A percentile compares a stretch with the other conserved stretches of the same genome.
Evolutionary conservation across 2,113 vertebrate genomes (phyloP).

Genomic region (Rhombomys opimus): DNA sequence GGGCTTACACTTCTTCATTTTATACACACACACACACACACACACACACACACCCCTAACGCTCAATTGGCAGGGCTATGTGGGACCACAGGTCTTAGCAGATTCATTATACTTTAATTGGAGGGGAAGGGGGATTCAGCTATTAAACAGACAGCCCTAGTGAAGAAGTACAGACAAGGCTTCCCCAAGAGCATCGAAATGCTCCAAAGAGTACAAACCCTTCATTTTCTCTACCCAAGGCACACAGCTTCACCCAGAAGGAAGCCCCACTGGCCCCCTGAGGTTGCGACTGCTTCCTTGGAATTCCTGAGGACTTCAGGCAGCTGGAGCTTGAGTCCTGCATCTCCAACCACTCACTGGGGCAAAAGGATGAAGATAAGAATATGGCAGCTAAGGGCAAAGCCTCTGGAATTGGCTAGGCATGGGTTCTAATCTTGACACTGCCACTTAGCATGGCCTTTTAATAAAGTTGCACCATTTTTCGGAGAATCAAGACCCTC

Average conservation of each 20-base stretch:
- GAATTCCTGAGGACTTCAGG: constrained; percentile 61
- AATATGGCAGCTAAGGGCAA: not conserved
- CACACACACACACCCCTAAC: constrained; percentile 64
- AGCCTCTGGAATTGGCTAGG: not conserved
- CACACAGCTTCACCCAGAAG: constrained; percentile 50
- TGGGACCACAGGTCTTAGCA: constrained; percentile 65
- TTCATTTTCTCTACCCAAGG: constrained; percentile 68
- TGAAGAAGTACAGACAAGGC: constrained; percentile 59
- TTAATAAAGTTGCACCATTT: not conserved
- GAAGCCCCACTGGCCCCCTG: constrained; percentile 61
- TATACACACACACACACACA: constrained; percentile 48
- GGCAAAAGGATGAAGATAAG: not conserved
- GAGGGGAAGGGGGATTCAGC: constrained; percentile 17
- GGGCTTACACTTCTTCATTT: constrained; percentile 71
- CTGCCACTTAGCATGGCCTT: not conserved
- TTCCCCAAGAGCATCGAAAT: constrained; percentile 66
- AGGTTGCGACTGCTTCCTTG: constrained; percentile 69
- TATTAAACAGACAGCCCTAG: constrained; percentile 74
- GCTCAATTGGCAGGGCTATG: constrained; percentile 59
- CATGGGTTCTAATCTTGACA: not conserved
- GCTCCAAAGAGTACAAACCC: constrained; percentile 68
- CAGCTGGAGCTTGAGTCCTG: constrained; percentile 28
- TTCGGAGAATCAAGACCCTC: constrained; percentile 7
- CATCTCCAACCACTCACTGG: constrained; percentile 25
- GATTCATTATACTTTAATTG: constrained; percentile 82